A percentile compares a stretch with the other conserved stretches of the same genome.
These are phyloP conservation scores for Percina caprodes DNA, from an alignment of 2,113 vertebrate genomes.

Conservation along the genomic window DNA sequence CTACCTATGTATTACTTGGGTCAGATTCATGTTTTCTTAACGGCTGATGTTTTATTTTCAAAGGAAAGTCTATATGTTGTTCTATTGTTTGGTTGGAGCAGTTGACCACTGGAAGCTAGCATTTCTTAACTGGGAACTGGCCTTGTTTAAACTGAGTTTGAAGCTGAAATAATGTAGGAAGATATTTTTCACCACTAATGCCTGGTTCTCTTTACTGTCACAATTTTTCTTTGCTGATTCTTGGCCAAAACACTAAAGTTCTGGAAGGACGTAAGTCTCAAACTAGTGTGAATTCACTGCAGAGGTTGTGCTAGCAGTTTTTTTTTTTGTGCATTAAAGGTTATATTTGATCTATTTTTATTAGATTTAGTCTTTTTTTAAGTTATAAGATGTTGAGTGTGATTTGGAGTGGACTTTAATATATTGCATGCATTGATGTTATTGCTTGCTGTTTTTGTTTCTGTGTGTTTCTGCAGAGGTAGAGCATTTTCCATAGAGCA, in stretches of 20 bases:
- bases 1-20: background rate
- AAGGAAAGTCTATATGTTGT: background rate
- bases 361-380: constrained; percentile 43
- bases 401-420: constrained; percentile 72
- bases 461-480: constrained; percentile 47
- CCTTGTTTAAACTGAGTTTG: constrained; percentile 1
- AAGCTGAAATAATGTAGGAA: constrained; percentile 51
- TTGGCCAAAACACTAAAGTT: constrained; percentile 93
- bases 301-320: constrained; percentile 35
- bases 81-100: constrained; percentile 7
- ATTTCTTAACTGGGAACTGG: background rate
- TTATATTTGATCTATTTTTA: constrained; percentile 19
- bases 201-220: constrained; percentile 88
- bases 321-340: constrained; percentile 29
- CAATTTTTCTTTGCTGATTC: constrained; percentile 86
- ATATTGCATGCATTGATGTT: constrained; percentile 78
- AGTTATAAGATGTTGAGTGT: constrained; percentile 54
- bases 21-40: background rate
- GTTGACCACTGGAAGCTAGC: constrained; percentile 14
- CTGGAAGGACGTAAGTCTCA: constrained; percentile 96
- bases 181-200: constrained; percentile 85
- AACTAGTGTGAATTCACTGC: constrained; percentile 51
- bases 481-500: constrained; percentile 29
- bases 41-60: background rate
- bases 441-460: constrained; percentile 46